These are phyloP conservation scores for Proterorhinus semilunaris DNA, from an alignment of 2,113 vertebrate species.

Conservation along the genomic window DNA sequence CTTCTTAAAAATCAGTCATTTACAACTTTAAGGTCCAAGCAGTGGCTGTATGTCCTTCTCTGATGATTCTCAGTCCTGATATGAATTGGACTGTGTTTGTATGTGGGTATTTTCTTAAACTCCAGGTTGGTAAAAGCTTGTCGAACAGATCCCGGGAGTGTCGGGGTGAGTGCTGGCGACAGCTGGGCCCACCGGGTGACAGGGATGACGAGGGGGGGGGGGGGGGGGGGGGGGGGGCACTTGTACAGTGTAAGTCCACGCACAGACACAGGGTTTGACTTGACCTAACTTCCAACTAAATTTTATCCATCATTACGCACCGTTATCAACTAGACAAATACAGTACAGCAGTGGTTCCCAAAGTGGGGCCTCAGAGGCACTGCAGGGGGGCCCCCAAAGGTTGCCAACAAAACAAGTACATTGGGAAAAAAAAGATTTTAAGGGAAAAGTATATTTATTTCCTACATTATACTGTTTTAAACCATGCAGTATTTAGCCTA, in stretches of 20 bases:
- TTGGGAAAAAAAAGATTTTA: no score
- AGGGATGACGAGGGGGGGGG: constrained; percentile 46
- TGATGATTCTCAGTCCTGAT: constrained; percentile 32
- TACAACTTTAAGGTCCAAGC: neutral
- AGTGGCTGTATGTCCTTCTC: constrained; percentile 12
- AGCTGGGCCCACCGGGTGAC: constrained; percentile 64
- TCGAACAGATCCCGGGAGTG: constrained; percentile 41
- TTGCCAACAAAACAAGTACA: no score
- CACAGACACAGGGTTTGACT: constrained; percentile 6
- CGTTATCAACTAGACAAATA: no score
- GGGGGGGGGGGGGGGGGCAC: constrained; percentile 22
- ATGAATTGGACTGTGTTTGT: constrained; percentile 18
- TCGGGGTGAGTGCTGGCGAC: constrained; percentile 67
- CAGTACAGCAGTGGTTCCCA: no score
- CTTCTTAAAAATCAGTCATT: neutral
- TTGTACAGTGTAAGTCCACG: constrained; percentile 30
- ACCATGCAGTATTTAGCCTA: no score
- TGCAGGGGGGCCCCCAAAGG: no score
- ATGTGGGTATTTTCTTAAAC: constrained; percentile 15
- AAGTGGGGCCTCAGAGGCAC: no score
- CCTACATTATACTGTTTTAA: no score
- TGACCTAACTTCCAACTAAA: no score
- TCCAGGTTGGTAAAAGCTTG: constrained; percentile 36
- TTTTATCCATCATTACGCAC: no score
- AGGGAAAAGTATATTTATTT: no score